phyloP scores from a whole-genome alignment of 2,888 invertebrate species.

The Oxyscelio sp. region DNA sequence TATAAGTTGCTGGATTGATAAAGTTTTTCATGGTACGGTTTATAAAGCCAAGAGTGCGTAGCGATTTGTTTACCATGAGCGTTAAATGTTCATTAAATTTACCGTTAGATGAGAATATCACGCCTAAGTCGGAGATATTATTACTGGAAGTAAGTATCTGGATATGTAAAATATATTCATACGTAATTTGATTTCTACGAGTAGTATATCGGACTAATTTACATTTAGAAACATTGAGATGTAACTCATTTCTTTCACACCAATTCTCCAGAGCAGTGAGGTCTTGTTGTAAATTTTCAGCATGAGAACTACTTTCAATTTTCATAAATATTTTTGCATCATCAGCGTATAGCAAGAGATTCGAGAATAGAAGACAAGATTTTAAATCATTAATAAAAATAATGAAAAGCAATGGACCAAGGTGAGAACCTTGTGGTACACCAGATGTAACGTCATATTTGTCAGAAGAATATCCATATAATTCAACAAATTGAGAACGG shows the following conservation, averaged over 20 bases:
- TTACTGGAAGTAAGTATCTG: too few species aligned
- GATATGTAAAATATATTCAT: too few species aligned
- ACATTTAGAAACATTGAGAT: too few species aligned
- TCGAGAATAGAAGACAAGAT: background rate
- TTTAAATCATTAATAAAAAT: conserved; percentile 22
- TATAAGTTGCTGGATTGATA: too few species aligned
- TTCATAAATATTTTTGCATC: conserved; percentile 8
- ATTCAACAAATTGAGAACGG: background rate
- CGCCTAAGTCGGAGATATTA: too few species aligned
- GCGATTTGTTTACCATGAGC: too few species aligned
- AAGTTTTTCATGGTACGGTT: too few species aligned
- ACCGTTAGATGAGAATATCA: too few species aligned
- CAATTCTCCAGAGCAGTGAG: background rate
- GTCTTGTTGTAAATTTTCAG: background rate
- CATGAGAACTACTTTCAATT: background rate
- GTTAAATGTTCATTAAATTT: too few species aligned
- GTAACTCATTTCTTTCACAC: background rate
- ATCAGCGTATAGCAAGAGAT: conserved; percentile 30
- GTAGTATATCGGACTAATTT: too few species aligned
- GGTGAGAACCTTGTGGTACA: conserved; percentile 27
- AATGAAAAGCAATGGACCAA: conserved; percentile 24
- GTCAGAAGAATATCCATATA: background rate
- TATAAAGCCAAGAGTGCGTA: too few species aligned
- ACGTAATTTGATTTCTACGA: too few species aligned
- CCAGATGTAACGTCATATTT: background rate